These are phyloP conservation scores for Patella caerulea DNA, from an alignment of 2,888 invertebrate species.

Conservation along the genomic window DNA sequence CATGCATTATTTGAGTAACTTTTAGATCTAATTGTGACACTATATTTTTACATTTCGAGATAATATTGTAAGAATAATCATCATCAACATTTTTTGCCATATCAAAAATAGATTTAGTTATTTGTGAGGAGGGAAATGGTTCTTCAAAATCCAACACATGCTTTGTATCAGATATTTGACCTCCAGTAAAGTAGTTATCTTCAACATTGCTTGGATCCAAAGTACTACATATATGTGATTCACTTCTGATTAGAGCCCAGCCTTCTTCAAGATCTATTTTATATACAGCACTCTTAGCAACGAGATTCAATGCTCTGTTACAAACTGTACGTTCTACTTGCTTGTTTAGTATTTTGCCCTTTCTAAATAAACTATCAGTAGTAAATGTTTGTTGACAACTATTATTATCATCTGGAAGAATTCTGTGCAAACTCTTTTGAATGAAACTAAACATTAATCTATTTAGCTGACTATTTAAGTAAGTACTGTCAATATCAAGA, in stretches of 20 bases:
- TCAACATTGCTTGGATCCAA: background rate
- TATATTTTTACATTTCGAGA: conserved; percentile 15
- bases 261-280: background rate
- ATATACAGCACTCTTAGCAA: background rate
- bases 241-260: background rate
- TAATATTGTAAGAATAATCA: conserved; percentile 16
- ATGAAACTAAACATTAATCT: conserved; percentile 13
- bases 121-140: background rate
- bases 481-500: conserved; percentile 17
- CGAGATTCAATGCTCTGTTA: background rate
- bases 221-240: background rate
- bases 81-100: background rate
- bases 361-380: background rate
- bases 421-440: background rate
- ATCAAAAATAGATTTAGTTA: background rate
- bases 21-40: background rate
- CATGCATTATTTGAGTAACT: background rate
- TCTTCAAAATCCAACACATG: background rate
- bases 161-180: too few species aligned
- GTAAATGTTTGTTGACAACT: background rate
- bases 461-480: conserved; percentile 18
- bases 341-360: background rate
- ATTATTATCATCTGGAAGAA: conserved; percentile 10
- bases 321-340: background rate
- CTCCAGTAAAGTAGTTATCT: too few species aligned